Base-by-base conservation (phyloP, 2,113 vertebrate genomes). In the Tragulus kanchil region DNA sequence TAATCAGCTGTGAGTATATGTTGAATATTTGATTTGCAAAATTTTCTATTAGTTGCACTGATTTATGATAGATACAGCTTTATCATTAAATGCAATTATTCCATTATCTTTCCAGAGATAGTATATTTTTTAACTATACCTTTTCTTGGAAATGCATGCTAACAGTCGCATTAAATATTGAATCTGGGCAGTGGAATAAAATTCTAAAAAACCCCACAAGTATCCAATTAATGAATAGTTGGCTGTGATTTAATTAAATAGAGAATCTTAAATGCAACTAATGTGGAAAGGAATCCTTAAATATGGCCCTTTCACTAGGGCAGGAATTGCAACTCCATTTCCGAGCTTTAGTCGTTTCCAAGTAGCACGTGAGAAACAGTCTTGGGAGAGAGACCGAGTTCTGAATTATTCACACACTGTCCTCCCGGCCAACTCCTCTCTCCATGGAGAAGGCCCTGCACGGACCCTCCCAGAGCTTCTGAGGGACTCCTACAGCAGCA, bases 401-500 rank as follows among this genome's bases (percentile, higher is more conserved):
- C 25, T 3, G 54, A 65, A 58, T 7, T 0, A 6, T 25, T 17
- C 21, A 8, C 17, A 8, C 1, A 1, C 14, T 6, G 2, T 13
- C 48, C 75, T 54, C 13, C 0, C 1, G 13, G 28, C 84, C 6
- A 8, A 25, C 36, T 8, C 23, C 6, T 13, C 65, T 23, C 79
- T 6, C 50, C 3, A 0, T 6, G 45, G n/a, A 58, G 52, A 61
- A 58, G 62, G 50, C 1, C 23, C 65, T 25, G 31, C 14, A 8
- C 64, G 23, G 25, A 21, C 0, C 5, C 5, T 28, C 6, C 1
- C 4, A 8, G 26, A 3, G 28, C 12, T 12, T 1, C 23, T 2
- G 36, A 31, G n/a, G 5, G 15, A 4, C 23, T 10, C 25, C 58
- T 54, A 23, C 16, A 5, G n/a, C 14, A 6, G 17, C 71, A 23